Percentiles rank a stretch among this genome's conserved stretches.
Evolutionary conservation across 2,888 invertebrate genomes (phyloP).

Genomic region (Sepiola atlantica): DNA sequence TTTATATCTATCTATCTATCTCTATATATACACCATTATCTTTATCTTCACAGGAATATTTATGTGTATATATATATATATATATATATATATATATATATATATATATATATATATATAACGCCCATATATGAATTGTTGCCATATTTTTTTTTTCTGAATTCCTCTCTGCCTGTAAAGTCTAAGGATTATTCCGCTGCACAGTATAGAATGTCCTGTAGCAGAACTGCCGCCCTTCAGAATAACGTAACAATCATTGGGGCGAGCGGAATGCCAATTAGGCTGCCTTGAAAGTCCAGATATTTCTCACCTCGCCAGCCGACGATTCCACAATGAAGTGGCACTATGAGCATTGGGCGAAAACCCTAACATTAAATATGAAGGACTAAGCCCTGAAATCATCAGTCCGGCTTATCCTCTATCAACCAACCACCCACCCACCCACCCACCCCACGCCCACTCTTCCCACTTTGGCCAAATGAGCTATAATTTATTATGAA

Average conservation of each 20-base stretch:
- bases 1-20: no score
- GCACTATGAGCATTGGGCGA: not conserved
- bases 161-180: not conserved
- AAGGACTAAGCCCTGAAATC: constrained; percentile 5
- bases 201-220: not conserved
- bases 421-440: no score
- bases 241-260: not conserved
- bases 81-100: no score
- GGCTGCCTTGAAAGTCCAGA: not conserved
- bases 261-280: not conserved
- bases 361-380: constrained; percentile 5
- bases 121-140: no score
- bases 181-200: not conserved
- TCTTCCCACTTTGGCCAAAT: not conserved
- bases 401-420: not conserved
- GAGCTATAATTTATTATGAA: not conserved
- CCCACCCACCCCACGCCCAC: not conserved
- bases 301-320: not conserved
- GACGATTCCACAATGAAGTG: not conserved
- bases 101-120: no score
- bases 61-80: no score
- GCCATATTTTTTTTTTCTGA: no score
- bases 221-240: not conserved
- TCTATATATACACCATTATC: no score
- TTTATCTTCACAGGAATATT: no score